Percentiles rank a stretch among this genome's conserved stretches.
Evolutionary conservation across 2,113 vertebrate genomes (phyloP).

Genomic region (Oreochromis niloticus): DNA sequence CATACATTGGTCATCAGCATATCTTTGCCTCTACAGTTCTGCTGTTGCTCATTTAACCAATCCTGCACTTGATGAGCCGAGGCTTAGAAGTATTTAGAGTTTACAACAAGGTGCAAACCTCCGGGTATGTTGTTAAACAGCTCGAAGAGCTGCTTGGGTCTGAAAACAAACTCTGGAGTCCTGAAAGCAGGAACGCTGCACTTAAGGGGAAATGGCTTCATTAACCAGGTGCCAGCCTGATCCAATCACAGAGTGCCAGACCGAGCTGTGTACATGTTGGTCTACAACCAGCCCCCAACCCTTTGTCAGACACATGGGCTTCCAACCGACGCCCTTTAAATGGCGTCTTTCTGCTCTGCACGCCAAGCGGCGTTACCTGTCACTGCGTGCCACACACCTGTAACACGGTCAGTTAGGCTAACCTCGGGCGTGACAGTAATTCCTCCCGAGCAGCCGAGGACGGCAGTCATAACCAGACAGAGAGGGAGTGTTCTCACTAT

Average conservation of each 20-base stretch:
- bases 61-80: not conserved
- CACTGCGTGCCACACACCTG: not conserved
- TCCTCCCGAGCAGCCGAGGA: not conserved
- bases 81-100: not conserved
- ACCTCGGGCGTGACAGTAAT: not conserved
- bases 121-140: not conserved
- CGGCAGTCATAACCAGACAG: fast-evolving
- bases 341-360: not conserved
- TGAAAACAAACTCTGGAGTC: not conserved
- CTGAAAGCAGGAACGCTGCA: not conserved
- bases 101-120: not conserved
- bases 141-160: not conserved
- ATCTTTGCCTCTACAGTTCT: not conserved
- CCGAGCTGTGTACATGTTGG: not conserved
- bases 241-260: not conserved
- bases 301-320: not conserved
- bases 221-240: not conserved
- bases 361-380: not conserved
- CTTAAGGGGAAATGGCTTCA: not conserved
- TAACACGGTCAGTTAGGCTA: not conserved
- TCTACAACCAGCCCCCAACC: not conserved
- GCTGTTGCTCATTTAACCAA: too few species aligned
- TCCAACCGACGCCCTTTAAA: not conserved
- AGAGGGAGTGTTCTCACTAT: not conserved
- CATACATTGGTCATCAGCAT: not conserved